Percentiles rank a stretch among this genome's conserved stretches.
Evolutionary conservation across 2,888 invertebrate species (phyloP).

Genomic region (Lumbricus terrestris): DNA sequence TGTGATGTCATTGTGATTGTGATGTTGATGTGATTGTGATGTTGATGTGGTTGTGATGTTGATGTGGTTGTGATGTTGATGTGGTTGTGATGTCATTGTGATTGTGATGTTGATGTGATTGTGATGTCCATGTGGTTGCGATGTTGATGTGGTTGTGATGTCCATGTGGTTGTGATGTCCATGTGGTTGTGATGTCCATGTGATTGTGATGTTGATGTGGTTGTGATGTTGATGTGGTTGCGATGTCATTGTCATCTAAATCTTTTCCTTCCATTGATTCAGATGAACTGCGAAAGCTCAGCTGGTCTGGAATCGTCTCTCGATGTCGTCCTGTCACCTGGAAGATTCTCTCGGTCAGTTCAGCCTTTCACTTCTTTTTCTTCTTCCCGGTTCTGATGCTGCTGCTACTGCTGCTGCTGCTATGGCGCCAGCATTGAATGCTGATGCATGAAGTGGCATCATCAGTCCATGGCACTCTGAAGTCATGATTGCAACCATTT

Average conservation of each 20-base stretch:
- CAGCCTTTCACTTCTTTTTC: background rate
- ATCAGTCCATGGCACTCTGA: background rate
- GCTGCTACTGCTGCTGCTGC: background rate
- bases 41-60: background rate
- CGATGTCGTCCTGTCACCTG: conserved; percentile 74
- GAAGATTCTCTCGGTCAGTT: conserved; percentile 69
- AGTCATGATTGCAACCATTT: background rate
- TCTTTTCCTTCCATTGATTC: background rate
- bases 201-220: too few species aligned
- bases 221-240: too few species aligned
- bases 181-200: too few species aligned
- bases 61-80: too few species aligned
- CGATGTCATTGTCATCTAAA: background rate
- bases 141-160: too few species aligned
- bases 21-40: too few species aligned
- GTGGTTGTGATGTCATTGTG: too few species aligned
- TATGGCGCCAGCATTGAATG: background rate
- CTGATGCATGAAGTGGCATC: background rate
- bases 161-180: too few species aligned
- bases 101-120: too few species aligned
- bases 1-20: too few species aligned
- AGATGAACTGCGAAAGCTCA: conserved; percentile 78
- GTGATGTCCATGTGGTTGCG: too few species aligned
- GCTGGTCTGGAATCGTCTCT: conserved; percentile 93
- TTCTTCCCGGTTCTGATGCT: background rate